Evolutionary conservation across 1,140 invertebrate genomes (phyloP), one percentile per base, ranked within the genome.

Genomic region (Drosophila miranda): DNA sequence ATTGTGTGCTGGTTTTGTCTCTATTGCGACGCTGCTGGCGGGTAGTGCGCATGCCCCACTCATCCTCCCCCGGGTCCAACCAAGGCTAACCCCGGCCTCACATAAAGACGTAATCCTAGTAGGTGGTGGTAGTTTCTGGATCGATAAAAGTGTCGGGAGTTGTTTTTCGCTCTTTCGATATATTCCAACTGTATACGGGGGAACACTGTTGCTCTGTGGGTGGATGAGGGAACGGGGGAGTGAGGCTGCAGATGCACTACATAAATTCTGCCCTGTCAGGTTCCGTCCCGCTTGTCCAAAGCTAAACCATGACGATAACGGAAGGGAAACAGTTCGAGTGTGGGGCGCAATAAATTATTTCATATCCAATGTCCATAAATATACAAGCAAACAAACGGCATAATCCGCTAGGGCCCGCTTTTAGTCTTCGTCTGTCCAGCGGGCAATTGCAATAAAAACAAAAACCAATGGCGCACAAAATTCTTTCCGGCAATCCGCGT

Each of bases 41-140:
- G 0, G 1, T 5, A 54, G 9, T 43, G 80, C 76, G 80, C 80
- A 84, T 84, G 80, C 76, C 57, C 60, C 49, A 55, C 8, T 8
- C 44, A 9, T 16, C 14, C 30, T 41, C 50, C 53, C 38, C 42
- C 6, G 56, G 14, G 45, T 23, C 42, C 66, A 53, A 53, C 42
- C 9, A 64, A 21, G 45, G 16, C 34, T 61, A 53, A 53, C 63
- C 73, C 68, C 79, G 78, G 66, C 83, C 78, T 70, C 82, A 82
- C 73, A 67, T 59, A 78, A 64, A 78, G 66, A 87, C 82, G 78
- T 87, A 87, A 87, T 87, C 82, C 82, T 87, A 70, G 41, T 62
- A 41, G 45, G 54, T 46, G 41, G 19, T 19, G 54, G 8, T n/a
- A 57, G 43, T 44, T 87, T 82, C 87, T 87, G 82, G 82, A 87